These are phyloP conservation scores for Andrena hattorfiana DNA, from an alignment of 2,888 invertebrate species.

Conservation along the genomic window DNA sequence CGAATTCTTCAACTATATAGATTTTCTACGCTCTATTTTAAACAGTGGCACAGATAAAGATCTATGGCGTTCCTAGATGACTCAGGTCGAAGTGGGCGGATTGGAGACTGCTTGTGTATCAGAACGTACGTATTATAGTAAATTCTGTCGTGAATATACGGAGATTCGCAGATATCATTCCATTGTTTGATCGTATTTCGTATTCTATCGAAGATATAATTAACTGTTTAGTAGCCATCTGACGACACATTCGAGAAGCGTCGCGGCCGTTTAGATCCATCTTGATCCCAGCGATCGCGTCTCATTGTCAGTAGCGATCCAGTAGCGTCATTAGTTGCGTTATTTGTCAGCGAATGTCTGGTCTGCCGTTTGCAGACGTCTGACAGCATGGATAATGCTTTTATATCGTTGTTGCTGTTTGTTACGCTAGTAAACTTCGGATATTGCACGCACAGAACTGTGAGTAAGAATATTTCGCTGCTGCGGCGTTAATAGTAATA, in stretches of 20 bases:
- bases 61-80: too few relatives aligned
- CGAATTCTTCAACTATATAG: too few relatives aligned
- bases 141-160: too few relatives aligned
- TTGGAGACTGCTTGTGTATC: too few relatives aligned
- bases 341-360: constrained; percentile 47
- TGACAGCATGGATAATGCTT: constrained; percentile 63
- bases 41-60: too few relatives aligned
- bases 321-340: constrained; percentile 43
- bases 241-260: constrained; percentile 2
- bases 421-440: constrained; percentile 38
- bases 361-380: constrained; percentile 31
- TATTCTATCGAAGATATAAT: not conserved
- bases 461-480: constrained; percentile 45
- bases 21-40: too few relatives aligned
- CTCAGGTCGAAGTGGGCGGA: too few relatives aligned
- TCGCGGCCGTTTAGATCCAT: constrained; percentile 35
- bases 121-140: too few relatives aligned
- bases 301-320: constrained; percentile 35
- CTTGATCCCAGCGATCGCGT: constrained; percentile 42
- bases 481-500: not conserved
- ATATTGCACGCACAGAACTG: constrained; percentile 54
- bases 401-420: constrained; percentile 53
- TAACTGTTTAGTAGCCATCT: not conserved
- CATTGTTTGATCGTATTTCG: not conserved
- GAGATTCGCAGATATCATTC: too few relatives aligned